Evolutionary conservation across 2,888 invertebrate genomes (phyloP).

Genomic region (Tetranychus piercei): DNA sequence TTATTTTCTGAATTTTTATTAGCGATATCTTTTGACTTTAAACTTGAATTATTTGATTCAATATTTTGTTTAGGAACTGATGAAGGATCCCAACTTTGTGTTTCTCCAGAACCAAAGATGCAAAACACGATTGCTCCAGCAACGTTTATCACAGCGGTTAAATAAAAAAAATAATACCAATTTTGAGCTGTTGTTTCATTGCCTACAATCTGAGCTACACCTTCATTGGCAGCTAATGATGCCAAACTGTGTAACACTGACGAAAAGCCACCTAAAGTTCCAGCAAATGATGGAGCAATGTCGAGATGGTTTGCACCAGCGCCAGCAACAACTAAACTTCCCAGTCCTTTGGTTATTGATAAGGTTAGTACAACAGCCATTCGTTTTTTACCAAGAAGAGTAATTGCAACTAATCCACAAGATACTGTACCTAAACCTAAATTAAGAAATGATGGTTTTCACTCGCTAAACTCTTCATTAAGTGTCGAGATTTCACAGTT

Average conservation of each 20-base stretch:
- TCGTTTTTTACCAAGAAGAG: not conserved
- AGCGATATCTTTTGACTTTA: too few relatives aligned
- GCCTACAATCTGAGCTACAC: not conserved
- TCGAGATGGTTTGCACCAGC: not conserved
- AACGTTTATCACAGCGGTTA: not conserved
- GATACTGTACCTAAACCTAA: not conserved
- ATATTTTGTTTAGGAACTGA: not conserved
- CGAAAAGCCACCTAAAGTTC: not conserved
- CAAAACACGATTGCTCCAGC: not conserved
- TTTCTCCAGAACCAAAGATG: not conserved
- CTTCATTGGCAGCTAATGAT: not conserved
- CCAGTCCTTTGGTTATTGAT: not conserved
- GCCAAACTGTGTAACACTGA: not conserved
- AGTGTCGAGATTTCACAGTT: not conserved
- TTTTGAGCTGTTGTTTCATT: not conserved
- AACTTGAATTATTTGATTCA: not conserved
- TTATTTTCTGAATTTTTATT: too few relatives aligned
- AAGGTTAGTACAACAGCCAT: not conserved
- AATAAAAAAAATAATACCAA: not conserved
- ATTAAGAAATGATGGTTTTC: not conserved
- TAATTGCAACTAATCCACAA: not conserved
- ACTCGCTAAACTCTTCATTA: not conserved
- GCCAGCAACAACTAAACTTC: not conserved
- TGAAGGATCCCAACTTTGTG: not conserved
- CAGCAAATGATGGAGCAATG: not conserved